Evolutionary conservation across 2,113 vertebrate genomes (phyloP).

Genomic region (Entelurus aequoreus): DNA sequence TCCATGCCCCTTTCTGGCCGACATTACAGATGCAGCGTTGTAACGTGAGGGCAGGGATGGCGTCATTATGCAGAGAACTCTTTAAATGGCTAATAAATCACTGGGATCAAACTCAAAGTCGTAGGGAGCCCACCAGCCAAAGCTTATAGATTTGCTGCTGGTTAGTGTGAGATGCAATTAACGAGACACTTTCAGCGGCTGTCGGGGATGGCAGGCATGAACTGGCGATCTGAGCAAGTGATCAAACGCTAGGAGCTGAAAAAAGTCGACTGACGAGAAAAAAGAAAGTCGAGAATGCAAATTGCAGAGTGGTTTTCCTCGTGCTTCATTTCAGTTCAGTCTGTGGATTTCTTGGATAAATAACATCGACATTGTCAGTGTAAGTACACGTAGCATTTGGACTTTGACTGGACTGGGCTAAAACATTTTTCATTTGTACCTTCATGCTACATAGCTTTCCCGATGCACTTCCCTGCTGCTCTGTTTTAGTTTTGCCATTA

Average conservation of each 20-base stretch:
- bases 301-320: neutral
- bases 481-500: too few species aligned
- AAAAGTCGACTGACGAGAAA: neutral
- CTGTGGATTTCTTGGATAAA: too few species aligned
- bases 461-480: too few species aligned
- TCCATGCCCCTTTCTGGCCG: constrained; percentile 50
- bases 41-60: constrained; percentile 32
- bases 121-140: constrained; percentile 29
- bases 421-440: too few species aligned
- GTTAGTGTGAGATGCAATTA: constrained; percentile 45
- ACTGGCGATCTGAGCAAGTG: neutral
- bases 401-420: too few species aligned
- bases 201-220: neutral
- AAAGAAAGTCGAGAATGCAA: constrained; percentile 1
- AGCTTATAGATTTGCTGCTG: constrained; percentile 35
- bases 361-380: too few species aligned
- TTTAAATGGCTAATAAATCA: constrained; percentile 59
- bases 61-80: constrained; percentile 43
- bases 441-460: too few species aligned
- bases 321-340: too few species aligned
- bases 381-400: too few species aligned
- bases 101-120: constrained; percentile 48
- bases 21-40: constrained; percentile 49
- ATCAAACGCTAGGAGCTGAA: constrained; percentile 12
- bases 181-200: constrained; percentile 5